Evolutionary conservation across 2,113 vertebrate species (phyloP).

Genomic region (Lathamus discolor): DNA sequence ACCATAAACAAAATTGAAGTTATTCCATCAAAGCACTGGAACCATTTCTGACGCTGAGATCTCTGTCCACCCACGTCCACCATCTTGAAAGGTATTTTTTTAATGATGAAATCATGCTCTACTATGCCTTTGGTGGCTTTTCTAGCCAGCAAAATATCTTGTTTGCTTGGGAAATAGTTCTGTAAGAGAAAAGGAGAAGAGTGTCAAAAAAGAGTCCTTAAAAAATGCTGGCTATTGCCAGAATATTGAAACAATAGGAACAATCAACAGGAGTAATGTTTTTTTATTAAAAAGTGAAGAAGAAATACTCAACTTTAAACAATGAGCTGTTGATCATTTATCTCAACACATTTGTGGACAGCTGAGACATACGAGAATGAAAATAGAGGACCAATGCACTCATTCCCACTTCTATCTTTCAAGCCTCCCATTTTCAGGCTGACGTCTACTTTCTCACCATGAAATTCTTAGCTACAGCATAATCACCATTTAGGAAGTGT

Average conservation of each 20-base stretch:
- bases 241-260: background rate
- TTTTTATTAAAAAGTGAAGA: background rate
- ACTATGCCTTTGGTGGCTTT: slow-evolving; percentile 97
- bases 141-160: slow-evolving; percentile 93
- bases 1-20: slow-evolving; percentile 98
- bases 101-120: slow-evolving; percentile 96
- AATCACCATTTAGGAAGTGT: background rate
- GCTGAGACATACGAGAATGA: background rate
- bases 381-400: background rate
- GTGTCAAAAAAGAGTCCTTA: background rate
- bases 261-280: background rate
- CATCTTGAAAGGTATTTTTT: slow-evolving; percentile 98
- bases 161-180: slow-evolving; percentile 92
- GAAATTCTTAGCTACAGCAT: background rate
- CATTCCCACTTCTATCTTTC: background rate
- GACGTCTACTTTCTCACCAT: background rate
- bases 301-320: background rate
- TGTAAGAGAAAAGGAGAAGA: slow-evolving; percentile 58
- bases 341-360: background rate
- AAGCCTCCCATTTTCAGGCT: background rate
- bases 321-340: background rate
- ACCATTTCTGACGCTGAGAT: slow-evolving; percentile 98
- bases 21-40: slow-evolving; percentile 97
- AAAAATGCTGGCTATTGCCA: background rate
- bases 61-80: slow-evolving; percentile 96